phyloP scores from a whole-genome alignment of 2,888 invertebrate genomes.

The Rosalia funebris region DNA sequence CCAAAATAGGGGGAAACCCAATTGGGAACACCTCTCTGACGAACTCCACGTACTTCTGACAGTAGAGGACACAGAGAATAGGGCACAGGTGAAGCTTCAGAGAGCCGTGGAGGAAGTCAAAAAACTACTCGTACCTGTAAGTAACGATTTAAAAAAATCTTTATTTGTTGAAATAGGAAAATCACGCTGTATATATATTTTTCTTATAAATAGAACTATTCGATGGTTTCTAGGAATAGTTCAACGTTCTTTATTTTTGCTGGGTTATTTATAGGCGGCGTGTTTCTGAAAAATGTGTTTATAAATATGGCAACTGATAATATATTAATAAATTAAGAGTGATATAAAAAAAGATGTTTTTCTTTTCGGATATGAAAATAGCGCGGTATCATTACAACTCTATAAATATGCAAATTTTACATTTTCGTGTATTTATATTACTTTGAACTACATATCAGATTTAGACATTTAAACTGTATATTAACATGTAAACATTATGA shows the following conservation, averaged over 20 bases:
- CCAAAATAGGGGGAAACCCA: conserved; percentile 98
- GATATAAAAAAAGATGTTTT: neutral
- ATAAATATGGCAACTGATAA: neutral
- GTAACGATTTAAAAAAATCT: too few species aligned
- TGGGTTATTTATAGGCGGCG: neutral
- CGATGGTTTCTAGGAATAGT: neutral
- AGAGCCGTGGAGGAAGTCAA: conserved; percentile 98
- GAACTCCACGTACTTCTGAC: conserved; percentile 98
- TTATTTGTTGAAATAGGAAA: too few species aligned
- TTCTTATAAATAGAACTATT: too few species aligned
- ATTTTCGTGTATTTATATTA: too few species aligned
- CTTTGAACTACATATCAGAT: too few species aligned
- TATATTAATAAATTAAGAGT: neutral
- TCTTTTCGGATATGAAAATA: too few species aligned
- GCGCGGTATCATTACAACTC: too few species aligned
- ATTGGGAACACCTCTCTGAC: conserved; percentile 99
- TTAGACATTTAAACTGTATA: too few species aligned
- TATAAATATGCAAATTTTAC: too few species aligned
- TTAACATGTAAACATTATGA: too few species aligned
- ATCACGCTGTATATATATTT: too few species aligned
- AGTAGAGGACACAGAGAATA: conserved; percentile 98
- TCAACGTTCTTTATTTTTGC: neutral
- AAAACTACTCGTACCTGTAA: conserved; percentile 96
- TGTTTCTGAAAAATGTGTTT: neutral
- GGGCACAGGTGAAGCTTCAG: conserved; percentile 93